These are phyloP conservation scores for Catocala nupta DNA, from an alignment of 2,888 invertebrate species.

Conservation along the genomic window DNA sequence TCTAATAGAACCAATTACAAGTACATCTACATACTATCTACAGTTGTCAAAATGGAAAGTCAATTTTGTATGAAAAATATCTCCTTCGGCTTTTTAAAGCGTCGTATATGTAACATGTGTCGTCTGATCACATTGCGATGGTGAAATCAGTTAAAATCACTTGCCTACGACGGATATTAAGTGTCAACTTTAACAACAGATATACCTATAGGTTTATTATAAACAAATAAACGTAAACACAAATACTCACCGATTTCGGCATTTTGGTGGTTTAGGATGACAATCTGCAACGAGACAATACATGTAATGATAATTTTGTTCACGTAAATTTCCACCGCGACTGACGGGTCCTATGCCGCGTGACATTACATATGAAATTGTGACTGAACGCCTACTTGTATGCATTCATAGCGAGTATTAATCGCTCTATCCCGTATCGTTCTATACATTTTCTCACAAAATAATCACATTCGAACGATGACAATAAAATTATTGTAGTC, in stretches of 20 bases:
- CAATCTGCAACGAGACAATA: constrained; percentile 78
- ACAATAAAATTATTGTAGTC: constrained; percentile 68
- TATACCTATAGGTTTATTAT: constrained; percentile 26
- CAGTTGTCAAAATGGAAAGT: constrained; percentile 35
- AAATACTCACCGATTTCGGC: constrained; percentile 89
- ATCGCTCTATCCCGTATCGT: constrained; percentile 41
- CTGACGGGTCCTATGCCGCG: constrained; percentile 63
- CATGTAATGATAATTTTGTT: constrained; percentile 62
- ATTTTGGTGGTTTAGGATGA: constrained; percentile 86
- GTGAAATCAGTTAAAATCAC: constrained; percentile 77
- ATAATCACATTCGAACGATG: constrained; percentile 59
- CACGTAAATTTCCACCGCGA: constrained; percentile 60
- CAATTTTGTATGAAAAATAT: constrained; percentile 36
- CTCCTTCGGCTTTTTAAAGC: constrained; percentile 54
- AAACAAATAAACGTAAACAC: constrained; percentile 49
- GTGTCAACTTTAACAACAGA: constrained; percentile 14
- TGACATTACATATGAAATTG: constrained; percentile 65
- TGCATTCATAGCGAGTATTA: constrained; percentile 41
- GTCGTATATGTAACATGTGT: constrained; percentile 57
- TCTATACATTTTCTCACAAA: constrained; percentile 64
- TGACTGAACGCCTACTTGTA: constrained; percentile 56
- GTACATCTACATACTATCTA: constrained; percentile 16
- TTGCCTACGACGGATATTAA: constrained; percentile 49
- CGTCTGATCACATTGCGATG: constrained; percentile 74
- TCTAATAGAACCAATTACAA: constrained; percentile 11